Evolutionary conservation across 2,113 vertebrate genomes (phyloP).

Genomic region (Dryoscopus gambensis): DNA sequence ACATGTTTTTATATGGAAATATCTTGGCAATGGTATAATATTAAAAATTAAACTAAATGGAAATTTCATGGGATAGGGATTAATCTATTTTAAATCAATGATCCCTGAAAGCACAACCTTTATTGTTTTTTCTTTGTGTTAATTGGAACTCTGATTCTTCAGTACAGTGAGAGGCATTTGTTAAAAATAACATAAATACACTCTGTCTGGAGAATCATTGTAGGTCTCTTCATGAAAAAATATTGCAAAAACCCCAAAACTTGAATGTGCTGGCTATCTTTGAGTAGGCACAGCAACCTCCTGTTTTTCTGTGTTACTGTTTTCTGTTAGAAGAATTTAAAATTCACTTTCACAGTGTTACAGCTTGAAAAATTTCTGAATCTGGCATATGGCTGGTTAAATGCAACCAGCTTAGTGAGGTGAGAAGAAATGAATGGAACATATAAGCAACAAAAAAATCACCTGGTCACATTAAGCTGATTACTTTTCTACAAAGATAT

Average conservation of each 20-base stretch:
- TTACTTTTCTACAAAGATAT: neutral
- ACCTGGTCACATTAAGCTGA: neutral
- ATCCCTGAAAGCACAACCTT: neutral
- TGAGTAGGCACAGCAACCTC: neutral
- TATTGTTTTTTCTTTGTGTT: neutral
- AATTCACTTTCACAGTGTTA: neutral
- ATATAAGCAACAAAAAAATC: neutral
- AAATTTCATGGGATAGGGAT: neutral
- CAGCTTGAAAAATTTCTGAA: neutral
- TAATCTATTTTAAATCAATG: neutral
- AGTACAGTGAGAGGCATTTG: neutral
- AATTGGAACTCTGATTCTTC: neutral
- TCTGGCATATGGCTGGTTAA: neutral
- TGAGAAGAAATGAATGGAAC: neutral
- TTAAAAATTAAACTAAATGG: neutral
- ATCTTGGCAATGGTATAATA: neutral
- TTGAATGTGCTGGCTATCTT: neutral
- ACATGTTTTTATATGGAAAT: neutral
- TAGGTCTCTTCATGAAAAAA: neutral
- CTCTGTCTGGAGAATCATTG: neutral
- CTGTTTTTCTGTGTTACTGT: neutral
- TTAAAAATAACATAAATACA: neutral
- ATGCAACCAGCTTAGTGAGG: neutral
- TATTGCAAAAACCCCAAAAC: neutral
- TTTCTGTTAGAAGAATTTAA: neutral